These are phyloP conservation scores for Tipula lateralis DNA, from an alignment of 2,888 invertebrate species.

Conservation along the genomic window DNA sequence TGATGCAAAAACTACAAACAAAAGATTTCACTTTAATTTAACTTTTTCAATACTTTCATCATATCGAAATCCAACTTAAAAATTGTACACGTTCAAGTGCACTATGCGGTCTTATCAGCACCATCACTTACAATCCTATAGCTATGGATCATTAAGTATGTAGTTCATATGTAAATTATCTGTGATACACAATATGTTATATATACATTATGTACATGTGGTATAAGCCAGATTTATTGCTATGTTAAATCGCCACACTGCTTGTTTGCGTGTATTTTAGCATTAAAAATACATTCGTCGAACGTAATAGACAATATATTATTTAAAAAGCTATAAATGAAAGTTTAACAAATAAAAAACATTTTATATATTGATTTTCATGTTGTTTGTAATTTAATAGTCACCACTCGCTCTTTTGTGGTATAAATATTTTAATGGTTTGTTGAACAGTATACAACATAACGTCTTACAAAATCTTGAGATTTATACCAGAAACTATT, in stretches of 20 bases:
- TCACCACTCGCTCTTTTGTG: background rate
- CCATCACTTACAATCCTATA: background rate
- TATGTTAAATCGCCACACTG: background rate
- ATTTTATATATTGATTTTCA: background rate
- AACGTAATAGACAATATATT: background rate
- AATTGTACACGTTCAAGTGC: background rate
- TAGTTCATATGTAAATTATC: background rate
- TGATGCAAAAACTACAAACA: background rate
- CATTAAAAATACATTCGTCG: background rate
- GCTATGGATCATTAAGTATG: background rate
- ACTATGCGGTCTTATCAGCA: background rate
- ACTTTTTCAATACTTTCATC: constrained; percentile 12
- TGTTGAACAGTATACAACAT: background rate
- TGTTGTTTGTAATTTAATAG: background rate
- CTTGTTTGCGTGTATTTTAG: background rate
- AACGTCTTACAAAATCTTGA: background rate
- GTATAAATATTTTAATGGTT: background rate
- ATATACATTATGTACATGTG: background rate
- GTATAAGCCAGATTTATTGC: background rate
- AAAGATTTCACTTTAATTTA: background rate
- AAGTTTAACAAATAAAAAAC: background rate
- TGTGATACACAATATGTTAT: background rate
- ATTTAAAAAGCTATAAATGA: constrained; percentile 11
- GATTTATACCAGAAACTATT: background rate
- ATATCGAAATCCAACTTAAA: background rate